phyloP scores from a whole-genome alignment of 2,797 vertebrate species.

The Acridotheres tristis region DNA sequence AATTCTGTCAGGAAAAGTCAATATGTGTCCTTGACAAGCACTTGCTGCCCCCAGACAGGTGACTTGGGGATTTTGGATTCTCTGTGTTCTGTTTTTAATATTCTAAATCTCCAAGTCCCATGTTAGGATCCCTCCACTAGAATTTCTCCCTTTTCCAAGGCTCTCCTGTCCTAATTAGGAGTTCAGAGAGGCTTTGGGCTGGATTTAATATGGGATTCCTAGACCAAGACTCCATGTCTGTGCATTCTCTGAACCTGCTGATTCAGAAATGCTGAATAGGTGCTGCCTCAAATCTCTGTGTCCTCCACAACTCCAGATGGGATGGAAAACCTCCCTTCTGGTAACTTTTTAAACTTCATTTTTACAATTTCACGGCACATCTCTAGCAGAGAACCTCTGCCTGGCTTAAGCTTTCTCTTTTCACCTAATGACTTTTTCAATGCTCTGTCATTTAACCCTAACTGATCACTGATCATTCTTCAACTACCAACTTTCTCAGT shows the following conservation, averaged over 20 bases:
- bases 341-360: background rate
- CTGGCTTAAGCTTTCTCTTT: background rate
- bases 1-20: slow-evolving; percentile 14
- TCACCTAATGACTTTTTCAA: background rate
- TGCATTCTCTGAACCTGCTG: background rate
- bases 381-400: background rate
- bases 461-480: background rate
- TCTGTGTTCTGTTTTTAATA: background rate
- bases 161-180: background rate
- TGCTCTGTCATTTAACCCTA: background rate
- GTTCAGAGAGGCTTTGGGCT: background rate
- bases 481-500: background rate
- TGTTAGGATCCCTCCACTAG: background rate
- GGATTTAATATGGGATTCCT: background rate
- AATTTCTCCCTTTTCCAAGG: background rate
- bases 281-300: background rate
- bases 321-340: background rate
- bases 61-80: background rate
- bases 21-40: background rate
- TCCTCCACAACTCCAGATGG: background rate
- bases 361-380: background rate
- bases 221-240: background rate
- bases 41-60: background rate
- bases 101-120: background rate
- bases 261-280: background rate